Evolutionary conservation across 2,888 invertebrate genomes (phyloP).

Genomic region (Xestobium rufovillosum): DNA sequence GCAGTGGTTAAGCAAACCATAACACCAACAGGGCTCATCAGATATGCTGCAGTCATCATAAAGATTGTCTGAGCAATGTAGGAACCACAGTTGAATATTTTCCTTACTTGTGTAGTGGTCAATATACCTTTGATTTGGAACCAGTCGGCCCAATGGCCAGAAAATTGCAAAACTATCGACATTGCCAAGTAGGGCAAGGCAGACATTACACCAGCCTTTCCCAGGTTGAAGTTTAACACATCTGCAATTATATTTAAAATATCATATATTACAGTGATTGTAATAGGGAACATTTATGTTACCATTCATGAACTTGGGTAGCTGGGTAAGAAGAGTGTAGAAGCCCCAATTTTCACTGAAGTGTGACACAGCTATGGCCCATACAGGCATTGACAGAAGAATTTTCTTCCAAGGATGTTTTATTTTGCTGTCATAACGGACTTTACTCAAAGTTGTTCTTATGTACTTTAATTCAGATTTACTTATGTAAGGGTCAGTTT

Average conservation of each 20-base stretch:
- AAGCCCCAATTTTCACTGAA: conserved; percentile 89
- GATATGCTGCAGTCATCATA: conserved; percentile 75
- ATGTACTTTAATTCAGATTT: conserved; percentile 69
- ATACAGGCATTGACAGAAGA: conserved; percentile 68
- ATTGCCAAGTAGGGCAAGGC: conserved; percentile 85
- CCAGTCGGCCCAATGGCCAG: conserved; percentile 80
- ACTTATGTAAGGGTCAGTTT: conserved; percentile 64
- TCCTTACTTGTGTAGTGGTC: conserved; percentile 66
- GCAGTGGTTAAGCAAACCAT: conserved; percentile 81
- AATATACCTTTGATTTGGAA: conserved; percentile 55
- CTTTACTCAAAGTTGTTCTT: conserved; percentile 50
- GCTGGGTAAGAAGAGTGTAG: conserved; percentile 73
- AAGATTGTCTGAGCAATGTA: conserved; percentile 76
- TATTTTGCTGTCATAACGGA: conserved; percentile 44
- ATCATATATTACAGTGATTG: too few species aligned
- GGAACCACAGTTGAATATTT: conserved; percentile 63
- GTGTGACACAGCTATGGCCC: conserved; percentile 77
- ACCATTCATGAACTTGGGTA: conserved; percentile 81
- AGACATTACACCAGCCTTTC: conserved; percentile 74
- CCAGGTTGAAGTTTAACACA: conserved; percentile 62
- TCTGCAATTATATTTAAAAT: too few species aligned
- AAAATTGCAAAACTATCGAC: conserved; percentile 70
- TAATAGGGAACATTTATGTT: too few species aligned
- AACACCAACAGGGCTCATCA: conserved; percentile 58
- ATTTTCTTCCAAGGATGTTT: conserved; percentile 72